Percentiles rank a stretch among this genome's conserved stretches.
phyloP scores from a whole-genome alignment of 2,797 vertebrate species.

The Coranthus polyacanthus region DNA sequence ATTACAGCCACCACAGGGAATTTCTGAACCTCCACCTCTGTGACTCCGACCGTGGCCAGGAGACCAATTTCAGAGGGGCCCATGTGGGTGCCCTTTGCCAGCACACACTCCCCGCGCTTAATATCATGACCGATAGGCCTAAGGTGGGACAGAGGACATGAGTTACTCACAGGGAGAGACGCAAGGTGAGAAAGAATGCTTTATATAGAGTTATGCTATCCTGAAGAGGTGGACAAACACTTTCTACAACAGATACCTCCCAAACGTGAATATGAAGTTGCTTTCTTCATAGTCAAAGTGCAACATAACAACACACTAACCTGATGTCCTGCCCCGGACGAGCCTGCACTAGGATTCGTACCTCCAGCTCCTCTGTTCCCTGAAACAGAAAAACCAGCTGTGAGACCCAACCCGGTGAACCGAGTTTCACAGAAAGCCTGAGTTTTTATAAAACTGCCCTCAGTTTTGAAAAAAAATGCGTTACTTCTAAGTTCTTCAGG shows the following conservation, averaged over 20 bases:
- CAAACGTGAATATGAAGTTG: background rate
- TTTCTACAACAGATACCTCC: background rate
- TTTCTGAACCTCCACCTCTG: slow-evolving; percentile 98
- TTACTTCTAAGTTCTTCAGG: no score
- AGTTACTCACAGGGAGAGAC: background rate
- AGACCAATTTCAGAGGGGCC: slow-evolving; percentile 98
- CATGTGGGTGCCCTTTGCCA: slow-evolving; percentile 98
- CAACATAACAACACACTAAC: slow-evolving; percentile 71
- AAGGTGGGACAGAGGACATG: slow-evolving; percentile 34
- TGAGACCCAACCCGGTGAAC: slow-evolving; percentile 16
- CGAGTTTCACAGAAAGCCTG: no score
- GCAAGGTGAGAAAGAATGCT: background rate
- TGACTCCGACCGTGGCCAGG: slow-evolving; percentile 97
- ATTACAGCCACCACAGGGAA: slow-evolving; percentile 98
- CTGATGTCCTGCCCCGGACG: slow-evolving; percentile 99
- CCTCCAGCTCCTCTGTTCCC: slow-evolving; percentile 98
- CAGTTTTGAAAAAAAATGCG: background rate
- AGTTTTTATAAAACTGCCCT: no score
- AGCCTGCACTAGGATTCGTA: slow-evolving; percentile 96
- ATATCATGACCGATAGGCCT: slow-evolving; percentile 99
- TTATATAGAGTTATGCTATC: background rate
- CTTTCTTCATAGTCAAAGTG: background rate
- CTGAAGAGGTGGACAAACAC: background rate
- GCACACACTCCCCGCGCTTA: slow-evolving; percentile 97
- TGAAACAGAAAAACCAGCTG: slow-evolving; percentile 74